These are phyloP conservation scores for Neofelis nebulosa DNA, from an alignment of 2,113 vertebrate species.

Conservation along the genomic window DNA sequence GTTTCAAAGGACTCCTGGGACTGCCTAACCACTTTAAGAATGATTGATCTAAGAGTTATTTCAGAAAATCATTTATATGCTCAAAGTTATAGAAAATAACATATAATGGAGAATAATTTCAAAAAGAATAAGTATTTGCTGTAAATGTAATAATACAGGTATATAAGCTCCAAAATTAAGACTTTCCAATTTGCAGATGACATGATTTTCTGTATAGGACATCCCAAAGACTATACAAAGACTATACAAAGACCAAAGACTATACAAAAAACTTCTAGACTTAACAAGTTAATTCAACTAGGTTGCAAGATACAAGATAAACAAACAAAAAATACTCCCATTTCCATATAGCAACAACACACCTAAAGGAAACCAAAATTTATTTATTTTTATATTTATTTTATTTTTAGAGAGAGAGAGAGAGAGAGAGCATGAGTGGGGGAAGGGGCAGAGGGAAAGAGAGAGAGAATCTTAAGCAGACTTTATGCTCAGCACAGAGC, in stretches of 20 bases:
- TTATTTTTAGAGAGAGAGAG: too few species aligned
- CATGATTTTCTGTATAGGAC: neutral
- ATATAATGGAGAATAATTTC: neutral
- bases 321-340: neutral
- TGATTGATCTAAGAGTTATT: neutral
- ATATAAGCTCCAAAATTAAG: neutral
- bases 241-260: neutral
- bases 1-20: neutral
- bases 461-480: too few species aligned
- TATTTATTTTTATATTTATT: too few species aligned
- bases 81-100: neutral
- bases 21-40: neutral
- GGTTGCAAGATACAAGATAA: neutral
- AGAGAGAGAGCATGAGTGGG: too few species aligned
- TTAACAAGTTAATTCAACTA: neutral
- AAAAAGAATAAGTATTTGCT: neutral
- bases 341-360: neutral
- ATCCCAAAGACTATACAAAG: neutral
- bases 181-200: neutral
- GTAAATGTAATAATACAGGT: neutral
- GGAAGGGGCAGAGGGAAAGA: too few species aligned
- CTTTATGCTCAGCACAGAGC: too few species aligned
- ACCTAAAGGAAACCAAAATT: neutral
- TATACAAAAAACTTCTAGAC: neutral
- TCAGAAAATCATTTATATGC: neutral